A percentile compares a stretch with the other conserved stretches of the same genome.
phyloP scores from a whole-genome alignment of 2,113 vertebrate species.

The Bubo blakistoni region DNA sequence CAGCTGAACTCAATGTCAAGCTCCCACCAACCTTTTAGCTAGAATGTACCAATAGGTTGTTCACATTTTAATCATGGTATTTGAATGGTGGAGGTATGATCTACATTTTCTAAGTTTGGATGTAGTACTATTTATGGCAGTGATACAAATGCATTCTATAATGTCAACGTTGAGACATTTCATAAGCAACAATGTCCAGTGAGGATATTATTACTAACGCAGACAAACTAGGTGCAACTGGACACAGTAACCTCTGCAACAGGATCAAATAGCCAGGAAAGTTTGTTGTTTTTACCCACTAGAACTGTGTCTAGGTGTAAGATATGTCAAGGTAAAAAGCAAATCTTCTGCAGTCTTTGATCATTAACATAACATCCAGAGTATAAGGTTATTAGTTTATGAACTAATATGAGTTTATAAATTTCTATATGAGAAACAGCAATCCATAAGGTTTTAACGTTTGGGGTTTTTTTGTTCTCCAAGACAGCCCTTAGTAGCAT shows the following conservation, averaged over 20 bases:
- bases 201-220: neutral
- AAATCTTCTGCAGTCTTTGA: neutral
- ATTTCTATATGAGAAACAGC: neutral
- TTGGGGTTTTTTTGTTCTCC: neutral
- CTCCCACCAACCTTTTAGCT: neutral
- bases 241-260: neutral
- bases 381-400: neutral
- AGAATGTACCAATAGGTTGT: accelerated
- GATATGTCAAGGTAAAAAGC: neutral
- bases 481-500: neutral
- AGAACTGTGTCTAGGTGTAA: neutral
- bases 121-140: neutral
- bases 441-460: neutral
- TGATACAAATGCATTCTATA: neutral
- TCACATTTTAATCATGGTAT: neutral
- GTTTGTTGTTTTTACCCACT: neutral
- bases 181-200: neutral
- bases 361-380: neutral
- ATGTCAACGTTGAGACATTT: neutral
- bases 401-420: neutral
- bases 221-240: neutral
- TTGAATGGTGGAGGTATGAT: neutral
- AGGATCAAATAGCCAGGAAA: neutral
- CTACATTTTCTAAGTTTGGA: neutral
- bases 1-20: neutral